phyloP scores from a whole-genome alignment of 2,888 invertebrate genomes.

The Cephalotes varians region DNA sequence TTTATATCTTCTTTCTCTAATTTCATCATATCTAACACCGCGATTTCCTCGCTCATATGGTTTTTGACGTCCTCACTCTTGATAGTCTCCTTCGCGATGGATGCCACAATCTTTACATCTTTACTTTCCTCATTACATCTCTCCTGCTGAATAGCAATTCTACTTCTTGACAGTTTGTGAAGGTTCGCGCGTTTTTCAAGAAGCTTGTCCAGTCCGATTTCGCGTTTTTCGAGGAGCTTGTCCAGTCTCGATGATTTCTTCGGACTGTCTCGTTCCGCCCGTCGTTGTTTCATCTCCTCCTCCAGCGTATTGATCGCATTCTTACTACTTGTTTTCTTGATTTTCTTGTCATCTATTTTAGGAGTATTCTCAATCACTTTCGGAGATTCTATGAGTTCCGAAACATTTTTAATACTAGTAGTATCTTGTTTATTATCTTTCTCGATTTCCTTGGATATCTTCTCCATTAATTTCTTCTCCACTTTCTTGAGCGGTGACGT shows the following conservation, averaged over 20 bases:
- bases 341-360: slow-evolving; percentile 77
- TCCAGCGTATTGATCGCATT: slow-evolving; percentile 81
- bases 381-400: slow-evolving; percentile 54
- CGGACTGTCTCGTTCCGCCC: slow-evolving; percentile 86
- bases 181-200: slow-evolving; percentile 87
- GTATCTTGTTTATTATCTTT: slow-evolving; percentile 59
- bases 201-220: slow-evolving; percentile 88
- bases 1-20: slow-evolving; percentile 56
- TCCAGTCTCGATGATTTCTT: slow-evolving; percentile 89
- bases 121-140: slow-evolving; percentile 63
- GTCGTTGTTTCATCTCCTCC: slow-evolving; percentile 84
- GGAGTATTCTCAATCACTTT: slow-evolving; percentile 59
- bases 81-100: slow-evolving; percentile 55
- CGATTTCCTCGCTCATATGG: slow-evolving; percentile 69
- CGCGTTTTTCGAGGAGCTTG: slow-evolving; percentile 87
- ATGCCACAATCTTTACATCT: slow-evolving; percentile 40
- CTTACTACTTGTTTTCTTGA: slow-evolving; percentile 77
- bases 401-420: slow-evolving; percentile 53
- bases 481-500: slow-evolving; percentile 82
- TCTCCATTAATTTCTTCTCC: slow-evolving; percentile 81
- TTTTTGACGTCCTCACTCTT: slow-evolving; percentile 74
- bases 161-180: slow-evolving; percentile 81
- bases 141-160: slow-evolving; percentile 69
- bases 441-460: slow-evolving; percentile 61
- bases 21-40: slow-evolving; percentile 59